These are phyloP conservation scores for Neogobius melanostomus DNA, from an alignment of 2,113 vertebrate species.

Conservation along the genomic window DNA sequence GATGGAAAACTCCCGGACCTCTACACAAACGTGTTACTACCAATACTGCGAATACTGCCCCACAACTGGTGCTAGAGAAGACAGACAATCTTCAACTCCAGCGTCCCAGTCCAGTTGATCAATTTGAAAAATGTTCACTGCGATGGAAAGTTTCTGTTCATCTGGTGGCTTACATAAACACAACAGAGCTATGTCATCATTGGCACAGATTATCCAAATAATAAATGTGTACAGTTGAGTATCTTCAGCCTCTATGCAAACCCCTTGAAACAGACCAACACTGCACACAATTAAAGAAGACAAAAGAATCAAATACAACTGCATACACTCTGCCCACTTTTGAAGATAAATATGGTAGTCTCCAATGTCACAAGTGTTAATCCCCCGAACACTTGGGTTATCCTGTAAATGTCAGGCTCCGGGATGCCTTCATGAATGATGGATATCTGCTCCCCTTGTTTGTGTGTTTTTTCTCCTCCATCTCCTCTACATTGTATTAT, in stretches of 20 bases:
- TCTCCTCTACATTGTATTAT: conserved; percentile 54
- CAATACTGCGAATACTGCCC: no score
- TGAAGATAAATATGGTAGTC: conserved; percentile 25
- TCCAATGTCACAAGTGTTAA: conserved; percentile 56
- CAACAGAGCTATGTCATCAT: no score
- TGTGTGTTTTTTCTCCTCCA: conserved; percentile 10
- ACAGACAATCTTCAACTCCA: no score
- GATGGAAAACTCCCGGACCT: no score
- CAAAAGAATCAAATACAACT: background rate
- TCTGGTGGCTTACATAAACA: no score
- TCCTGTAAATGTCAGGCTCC: conserved; percentile 71
- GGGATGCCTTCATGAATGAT: conserved; percentile 72
- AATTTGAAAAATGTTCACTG: no score
- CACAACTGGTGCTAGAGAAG: no score
- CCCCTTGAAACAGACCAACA: background rate
- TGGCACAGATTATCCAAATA: no score
- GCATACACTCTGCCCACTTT: background rate
- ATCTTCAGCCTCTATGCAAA: background rate
- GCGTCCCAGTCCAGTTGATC: no score
- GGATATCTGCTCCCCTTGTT: conserved; percentile 63
- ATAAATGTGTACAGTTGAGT: no score
- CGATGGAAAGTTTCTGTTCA: no score
- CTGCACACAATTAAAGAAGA: background rate
- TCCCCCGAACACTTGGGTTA: conserved; percentile 59
- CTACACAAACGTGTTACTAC: no score